Conservation (phyloP, 2,797 vertebrate genomes). For the Lacerta bilineata region DNA sequence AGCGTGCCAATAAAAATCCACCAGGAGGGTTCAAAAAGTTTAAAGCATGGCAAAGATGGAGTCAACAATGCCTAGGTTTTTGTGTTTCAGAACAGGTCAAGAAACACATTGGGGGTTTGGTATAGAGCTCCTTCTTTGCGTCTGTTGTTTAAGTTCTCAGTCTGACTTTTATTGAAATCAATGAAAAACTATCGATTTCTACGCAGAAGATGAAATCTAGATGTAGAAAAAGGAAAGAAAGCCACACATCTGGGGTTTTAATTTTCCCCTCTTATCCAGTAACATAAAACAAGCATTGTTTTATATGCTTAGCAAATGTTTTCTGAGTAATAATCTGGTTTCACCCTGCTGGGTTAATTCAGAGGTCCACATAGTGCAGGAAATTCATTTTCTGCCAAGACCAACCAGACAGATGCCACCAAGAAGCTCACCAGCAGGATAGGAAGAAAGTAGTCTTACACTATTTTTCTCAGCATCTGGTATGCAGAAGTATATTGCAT, state of each 20-base stretch:
- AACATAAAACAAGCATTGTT: too few species aligned
- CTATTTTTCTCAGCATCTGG: too few species aligned
- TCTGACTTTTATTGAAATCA: conserved; percentile 20
- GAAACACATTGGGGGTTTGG: background rate
- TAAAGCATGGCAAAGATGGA: background rate
- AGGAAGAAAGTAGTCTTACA: too few species aligned
- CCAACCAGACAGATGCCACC: too few species aligned
- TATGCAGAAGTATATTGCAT: too few species aligned
- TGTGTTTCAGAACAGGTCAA: background rate
- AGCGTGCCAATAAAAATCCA: conserved; percentile 8
- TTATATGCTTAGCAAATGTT: too few species aligned
- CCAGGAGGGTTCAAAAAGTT: conserved; percentile 28
- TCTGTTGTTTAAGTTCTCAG: background rate
- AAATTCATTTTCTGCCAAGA: too few species aligned
- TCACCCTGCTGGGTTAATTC: too few species aligned
- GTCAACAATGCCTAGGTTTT: background rate
- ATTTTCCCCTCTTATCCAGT: background rate
- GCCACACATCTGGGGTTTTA: too few species aligned
- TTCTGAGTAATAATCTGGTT: too few species aligned
- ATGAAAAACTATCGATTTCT: background rate
- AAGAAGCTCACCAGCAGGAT: too few species aligned
- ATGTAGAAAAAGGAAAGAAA: background rate
- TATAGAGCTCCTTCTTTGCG: fast-evolving
- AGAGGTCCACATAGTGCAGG: too few species aligned
- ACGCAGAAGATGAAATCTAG: background rate